Conservation (phyloP, 2,113 vertebrate species). For the Vombatus ursinus region DNA sequence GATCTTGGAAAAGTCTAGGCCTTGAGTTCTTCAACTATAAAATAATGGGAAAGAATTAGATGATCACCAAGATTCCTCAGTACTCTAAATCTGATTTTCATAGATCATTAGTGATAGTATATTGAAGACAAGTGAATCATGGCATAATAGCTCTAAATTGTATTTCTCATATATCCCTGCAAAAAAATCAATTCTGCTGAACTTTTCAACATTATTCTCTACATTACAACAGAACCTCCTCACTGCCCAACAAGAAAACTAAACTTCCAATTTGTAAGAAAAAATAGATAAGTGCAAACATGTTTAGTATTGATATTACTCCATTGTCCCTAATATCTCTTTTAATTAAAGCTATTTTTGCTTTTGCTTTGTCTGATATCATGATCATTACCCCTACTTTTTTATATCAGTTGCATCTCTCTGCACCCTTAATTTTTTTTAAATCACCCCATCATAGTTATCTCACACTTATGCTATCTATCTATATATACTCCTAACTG, state of each 20-base stretch:
- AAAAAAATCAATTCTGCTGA: not conserved
- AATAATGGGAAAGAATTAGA: not conserved
- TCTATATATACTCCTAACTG: too few relatives aligned
- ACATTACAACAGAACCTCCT: not conserved
- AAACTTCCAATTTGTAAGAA: not conserved
- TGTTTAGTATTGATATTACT: too few relatives aligned
- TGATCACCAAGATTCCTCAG: not conserved
- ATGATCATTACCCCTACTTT: too few relatives aligned
- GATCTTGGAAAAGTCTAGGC: not conserved
- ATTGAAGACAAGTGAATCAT: not conserved
- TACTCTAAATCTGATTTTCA: not conserved
- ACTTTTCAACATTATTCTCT: not conserved
- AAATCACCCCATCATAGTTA: too few relatives aligned
- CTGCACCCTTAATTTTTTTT: too few relatives aligned
- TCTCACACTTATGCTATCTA: too few relatives aligned
- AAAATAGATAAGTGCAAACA: not conserved
- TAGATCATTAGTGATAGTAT: not conserved
- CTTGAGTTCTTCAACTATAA: not conserved
- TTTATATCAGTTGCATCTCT: too few relatives aligned
- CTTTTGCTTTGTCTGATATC: too few relatives aligned
- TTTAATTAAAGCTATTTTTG: too few relatives aligned
- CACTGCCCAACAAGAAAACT: not conserved
- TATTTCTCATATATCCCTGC: not conserved
- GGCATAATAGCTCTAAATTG: not conserved
- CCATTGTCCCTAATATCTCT: too few relatives aligned